Conservation (phyloP, 2,888 invertebrate genomes). For the Acrobeloides nanus region DNA sequence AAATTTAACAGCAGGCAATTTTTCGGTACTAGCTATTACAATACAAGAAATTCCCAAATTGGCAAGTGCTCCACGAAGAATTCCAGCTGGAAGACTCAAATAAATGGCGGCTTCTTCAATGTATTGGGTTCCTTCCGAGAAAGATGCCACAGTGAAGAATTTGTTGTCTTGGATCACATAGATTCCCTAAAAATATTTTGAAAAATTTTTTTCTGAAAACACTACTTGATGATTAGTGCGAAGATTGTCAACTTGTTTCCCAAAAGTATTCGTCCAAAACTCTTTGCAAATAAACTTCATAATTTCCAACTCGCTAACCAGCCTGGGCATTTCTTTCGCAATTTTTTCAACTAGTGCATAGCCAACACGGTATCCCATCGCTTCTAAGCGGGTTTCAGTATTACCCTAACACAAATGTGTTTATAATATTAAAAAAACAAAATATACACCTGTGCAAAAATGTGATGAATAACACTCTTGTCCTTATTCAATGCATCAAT, state of each 20-base stretch:
- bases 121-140: conserved; percentile 82
- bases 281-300: conserved; percentile 98
- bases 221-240: conserved; percentile 76
- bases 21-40: conserved; percentile 68
- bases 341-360: conserved; percentile 27
- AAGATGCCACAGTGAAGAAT: conserved; percentile 78
- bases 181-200: conserved; percentile 66
- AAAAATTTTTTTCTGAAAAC: conserved; percentile 4
- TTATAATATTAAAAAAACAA: background rate
- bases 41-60: conserved; percentile 78
- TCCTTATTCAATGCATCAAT: conserved; percentile 3
- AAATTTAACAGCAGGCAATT: conserved; percentile 49
- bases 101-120: conserved; percentile 63
- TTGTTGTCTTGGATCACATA: conserved; percentile 94
- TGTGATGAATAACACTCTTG: background rate
- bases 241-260: conserved; percentile 94
- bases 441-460: conserved; percentile 16
- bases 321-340: conserved; percentile 75
- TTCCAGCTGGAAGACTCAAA: conserved; percentile 85
- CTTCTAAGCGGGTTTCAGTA: conserved; percentile 57
- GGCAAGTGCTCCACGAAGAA: conserved; percentile 80
- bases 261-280: conserved; percentile 94
- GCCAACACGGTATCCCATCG: conserved; percentile 59
- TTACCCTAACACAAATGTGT: conserved; percentile 29
- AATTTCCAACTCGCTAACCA: conserved; percentile 91